These are phyloP conservation scores for Drosophila arizonae DNA, from an alignment of 1,140 invertebrate species.

Conservation along the genomic window DNA sequence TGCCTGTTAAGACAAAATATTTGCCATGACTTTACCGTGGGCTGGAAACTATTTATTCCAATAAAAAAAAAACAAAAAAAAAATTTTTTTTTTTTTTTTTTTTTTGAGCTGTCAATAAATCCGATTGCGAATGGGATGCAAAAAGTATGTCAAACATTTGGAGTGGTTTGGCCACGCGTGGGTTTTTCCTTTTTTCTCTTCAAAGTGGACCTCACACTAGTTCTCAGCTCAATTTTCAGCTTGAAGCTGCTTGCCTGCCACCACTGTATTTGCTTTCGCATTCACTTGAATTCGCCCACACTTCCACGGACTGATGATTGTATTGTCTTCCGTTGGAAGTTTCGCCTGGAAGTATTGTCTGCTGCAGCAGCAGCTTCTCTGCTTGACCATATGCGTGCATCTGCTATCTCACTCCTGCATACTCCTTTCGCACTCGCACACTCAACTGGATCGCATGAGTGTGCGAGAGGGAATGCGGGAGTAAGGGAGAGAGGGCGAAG, in stretches of 20 bases:
- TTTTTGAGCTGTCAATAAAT: background rate
- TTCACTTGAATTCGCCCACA: conserved; percentile 8
- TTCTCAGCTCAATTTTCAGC: conserved; percentile 6
- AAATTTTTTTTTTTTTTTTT: background rate
- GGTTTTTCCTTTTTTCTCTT: conserved; percentile 5
- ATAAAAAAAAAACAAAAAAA: no score
- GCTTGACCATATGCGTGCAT: background rate
- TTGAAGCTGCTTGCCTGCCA: background rate
- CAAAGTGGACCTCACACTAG: conserved; percentile 15
- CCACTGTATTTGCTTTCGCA: conserved; percentile 1
- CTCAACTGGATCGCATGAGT: conserved; percentile 4
- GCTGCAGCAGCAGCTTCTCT: background rate
- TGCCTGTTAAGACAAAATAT: conserved; percentile 41
- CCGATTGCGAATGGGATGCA: background rate
- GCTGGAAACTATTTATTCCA: conserved; percentile 23
- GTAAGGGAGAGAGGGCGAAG: conserved; percentile 1
- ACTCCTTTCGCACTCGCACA: background rate
- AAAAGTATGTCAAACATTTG: conserved; percentile 34
- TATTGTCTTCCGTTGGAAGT: background rate
- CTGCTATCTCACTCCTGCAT: background rate
- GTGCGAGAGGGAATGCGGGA: background rate
- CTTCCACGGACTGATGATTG: background rate
- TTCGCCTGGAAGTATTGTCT: background rate
- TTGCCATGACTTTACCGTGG: conserved; percentile 45
- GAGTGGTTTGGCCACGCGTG: background rate